Base-by-base conservation (phyloP, 2,888 invertebrate genomes). In the Bursaphelenchus okinawaensis region DNA sequence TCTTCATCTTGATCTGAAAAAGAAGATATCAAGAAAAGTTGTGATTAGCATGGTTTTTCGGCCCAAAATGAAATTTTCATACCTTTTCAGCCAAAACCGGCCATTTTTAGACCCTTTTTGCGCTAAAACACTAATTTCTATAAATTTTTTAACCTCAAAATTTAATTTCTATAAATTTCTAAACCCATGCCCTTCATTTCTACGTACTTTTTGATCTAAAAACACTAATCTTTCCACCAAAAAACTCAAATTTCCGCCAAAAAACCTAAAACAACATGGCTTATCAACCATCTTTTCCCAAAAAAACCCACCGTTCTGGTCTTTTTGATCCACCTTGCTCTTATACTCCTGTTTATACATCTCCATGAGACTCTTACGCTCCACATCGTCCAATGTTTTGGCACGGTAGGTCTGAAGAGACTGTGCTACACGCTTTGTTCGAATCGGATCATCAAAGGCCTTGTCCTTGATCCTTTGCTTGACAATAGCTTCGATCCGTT, bases 401-500 rank as follows among this genome's bases (percentile, higher is more conserved):
- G 94, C 93, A 78, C 91, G 91, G 83, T 89, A 94, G 68, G 90
- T 89, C 54, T 89, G 86, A 1, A 91, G 89, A 12, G 90, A 89
- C 68, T 91, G 90, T 0, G 89, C 88, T 0, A 91, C 90, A 82
- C 91, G 92, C 23, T 89, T 88, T 85, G 92, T 93, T 58, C 90
- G 87, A 68, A 89, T 89, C 0, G 94, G 93, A 84, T 95, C 93
- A 83, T 96, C 94, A 89, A 91, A 96, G 0, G 90, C 89, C 86
- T 85, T 83, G 80, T 95, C 93, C 84, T 91, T 93, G 31, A 96
- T 91, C 77, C 96, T 87, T 81, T 90, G 91, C 71, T 85, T 88
- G n/a, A 96, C 92, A 16, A 95, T 88, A 72, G 92, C 91, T 84
- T 96, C 95, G 55, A 98, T 84, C 55, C 88, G 89, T 4, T 89